A percentile compares a stretch with the other conserved stretches of the same genome.
These are phyloP conservation scores for Archips crataeganus DNA, from an alignment of 2,888 invertebrate species.

Conservation along the genomic window DNA sequence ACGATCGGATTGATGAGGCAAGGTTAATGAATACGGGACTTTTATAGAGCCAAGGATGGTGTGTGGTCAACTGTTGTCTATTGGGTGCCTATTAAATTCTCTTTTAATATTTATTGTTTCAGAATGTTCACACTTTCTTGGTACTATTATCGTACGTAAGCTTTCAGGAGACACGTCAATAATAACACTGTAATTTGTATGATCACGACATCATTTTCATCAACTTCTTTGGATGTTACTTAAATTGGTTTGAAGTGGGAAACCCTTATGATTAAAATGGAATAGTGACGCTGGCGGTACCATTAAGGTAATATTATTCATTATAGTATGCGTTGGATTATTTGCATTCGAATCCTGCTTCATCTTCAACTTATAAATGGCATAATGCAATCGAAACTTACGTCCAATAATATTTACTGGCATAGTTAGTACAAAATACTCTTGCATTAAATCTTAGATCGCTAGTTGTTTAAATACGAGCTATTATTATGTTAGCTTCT, in stretches of 20 bases:
- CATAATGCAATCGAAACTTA: background rate
- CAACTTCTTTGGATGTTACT: no score
- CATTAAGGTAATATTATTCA: background rate
- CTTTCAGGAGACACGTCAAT: background rate
- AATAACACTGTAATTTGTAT: background rate
- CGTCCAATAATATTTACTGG: no score
- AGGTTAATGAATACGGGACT: conserved; percentile 62
- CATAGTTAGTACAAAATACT: no score
- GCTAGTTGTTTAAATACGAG: no score
- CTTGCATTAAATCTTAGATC: no score
- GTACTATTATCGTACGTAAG: background rate
- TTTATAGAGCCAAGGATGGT: conserved; percentile 53
- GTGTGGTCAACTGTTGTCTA: conserved; percentile 41
- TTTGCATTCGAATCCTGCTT: background rate
- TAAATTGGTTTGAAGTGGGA: background rate
- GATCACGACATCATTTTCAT: background rate
- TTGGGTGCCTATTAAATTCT: background rate
- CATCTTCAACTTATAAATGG: background rate
- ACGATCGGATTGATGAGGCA: conserved; percentile 54
- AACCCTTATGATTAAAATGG: background rate
- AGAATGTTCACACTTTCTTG: background rate
- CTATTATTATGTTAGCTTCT: no score
- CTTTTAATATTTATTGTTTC: background rate
- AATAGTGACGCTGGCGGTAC: background rate
- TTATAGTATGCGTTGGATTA: background rate